phyloP scores from a whole-genome alignment of 2,888 invertebrate genomes.

The Schrankia costaestrigalis region DNA sequence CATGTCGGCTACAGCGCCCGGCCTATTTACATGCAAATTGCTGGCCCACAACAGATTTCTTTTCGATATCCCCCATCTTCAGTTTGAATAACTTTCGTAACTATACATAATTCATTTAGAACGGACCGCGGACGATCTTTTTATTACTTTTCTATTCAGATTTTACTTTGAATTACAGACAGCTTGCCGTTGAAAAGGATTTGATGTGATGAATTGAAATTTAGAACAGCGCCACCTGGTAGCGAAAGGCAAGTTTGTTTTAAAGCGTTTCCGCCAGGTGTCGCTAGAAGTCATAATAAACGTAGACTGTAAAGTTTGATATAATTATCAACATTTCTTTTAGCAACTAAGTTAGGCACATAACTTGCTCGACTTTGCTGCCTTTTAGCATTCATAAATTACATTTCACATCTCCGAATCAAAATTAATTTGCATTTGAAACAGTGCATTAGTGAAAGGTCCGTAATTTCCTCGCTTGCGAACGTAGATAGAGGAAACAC shows the following conservation, averaged over 20 bases:
- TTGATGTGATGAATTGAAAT: conserved; percentile 11
- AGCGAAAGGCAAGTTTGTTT: conserved; percentile 11
- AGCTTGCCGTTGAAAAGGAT: conserved; percentile 16
- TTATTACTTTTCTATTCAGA: conserved; percentile 36
- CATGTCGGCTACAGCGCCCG: conserved; percentile 42
- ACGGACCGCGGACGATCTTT: conserved; percentile 33
- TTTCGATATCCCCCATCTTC: conserved; percentile 38
- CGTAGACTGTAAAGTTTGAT: conserved; percentile 23
- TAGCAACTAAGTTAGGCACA: no score
- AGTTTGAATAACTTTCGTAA: conserved; percentile 44
- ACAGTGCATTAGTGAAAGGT: conserved; percentile 36
- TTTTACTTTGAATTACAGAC: conserved; percentile 16
- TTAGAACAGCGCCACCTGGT: conserved; percentile 36
- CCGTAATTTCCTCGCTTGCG: conserved; percentile 28
- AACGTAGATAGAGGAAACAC: conserved; percentile 19
- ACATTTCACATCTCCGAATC: conserved; percentile 38
- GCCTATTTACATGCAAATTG: conserved; percentile 66
- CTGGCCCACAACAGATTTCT: conserved; percentile 43
- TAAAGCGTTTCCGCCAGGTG: conserved; percentile 26
- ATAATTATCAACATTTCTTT: conserved; percentile 46
- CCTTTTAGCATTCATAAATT: conserved; percentile 52
- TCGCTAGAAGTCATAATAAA: conserved; percentile 20
- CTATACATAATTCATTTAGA: conserved; percentile 48
- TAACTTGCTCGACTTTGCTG: conserved; percentile 30
- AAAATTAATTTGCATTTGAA: conserved; percentile 55